Base-by-base conservation (phyloP, 2,888 invertebrate genomes). In the Anoncus sp. region DNA sequence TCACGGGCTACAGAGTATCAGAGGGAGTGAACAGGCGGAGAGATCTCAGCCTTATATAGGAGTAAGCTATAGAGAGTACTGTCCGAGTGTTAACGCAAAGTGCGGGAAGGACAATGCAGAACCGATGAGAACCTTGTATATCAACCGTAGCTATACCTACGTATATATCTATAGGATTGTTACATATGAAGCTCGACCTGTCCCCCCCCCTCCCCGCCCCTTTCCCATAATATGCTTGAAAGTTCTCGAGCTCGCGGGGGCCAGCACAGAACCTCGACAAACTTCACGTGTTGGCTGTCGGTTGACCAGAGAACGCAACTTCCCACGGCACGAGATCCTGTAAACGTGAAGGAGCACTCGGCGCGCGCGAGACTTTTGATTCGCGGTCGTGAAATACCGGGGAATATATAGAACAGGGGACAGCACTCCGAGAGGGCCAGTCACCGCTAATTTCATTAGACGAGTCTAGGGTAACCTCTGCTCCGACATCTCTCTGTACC, bases 271-370 rank as follows among this genome's bases (percentile, higher is more conserved):
- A 22, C 22, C 67, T 78, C 76, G 71, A 60, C 82, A 81, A 85
- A 82, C 79, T 83, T 82, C 77, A 51, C 69, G 75, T 79, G 74
- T 77, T 75, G 80, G 60, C 72, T 81, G 79, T 77, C n/a, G 18
- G 85, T 83, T 88, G 89, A 87, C 87, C 88, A 87, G 86, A 83
- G 85, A 88, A 85, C 85, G 84, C 87, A 85, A 87, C 86, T 90
- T 90, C 89, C 89, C 90, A 89, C 90, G 90, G 86, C 20, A 85
- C 76, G 77, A 82, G 80, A 57, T 77, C 74, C 82, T 60, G 55
- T 66, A n/a, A 62, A 60, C 67, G 69, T 63, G 63, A 55, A 71
- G 77, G 70, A 74, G 70, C 45, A 57, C 74, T 67, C 65, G 35
- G 49, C 22, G 14, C 49, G 24, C 59, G 60, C 45, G 49, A 59